Evolutionary conservation across 2,797 vertebrate species (phyloP), one percentile per base, ranked within the genome.

Genomic region (Tapirus indicus): DNA sequence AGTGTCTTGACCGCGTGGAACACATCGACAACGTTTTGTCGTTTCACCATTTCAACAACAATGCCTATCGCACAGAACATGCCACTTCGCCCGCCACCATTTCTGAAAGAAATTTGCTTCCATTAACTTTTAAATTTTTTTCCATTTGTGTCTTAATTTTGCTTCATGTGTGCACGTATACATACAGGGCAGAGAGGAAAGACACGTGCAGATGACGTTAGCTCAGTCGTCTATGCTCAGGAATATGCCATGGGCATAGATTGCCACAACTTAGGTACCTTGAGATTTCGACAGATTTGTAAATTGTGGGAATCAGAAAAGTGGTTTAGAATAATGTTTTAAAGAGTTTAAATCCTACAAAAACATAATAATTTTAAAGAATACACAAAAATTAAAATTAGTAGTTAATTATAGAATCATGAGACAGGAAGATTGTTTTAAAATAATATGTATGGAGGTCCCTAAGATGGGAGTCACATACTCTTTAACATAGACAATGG

Each of bases 1-100:
- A 99, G 98, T 21, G 99, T 99, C 99, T 99, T 99, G 27, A 99
- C 99, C 0, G 99, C 99, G 0, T 99, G 99, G 98, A 99, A 99
- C 94, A 99, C 99, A 0, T 99, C 99, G 1, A 99, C 99, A 97
- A 99, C 99, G 0, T 99, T 99, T 99, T 99, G 99, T 87, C 99
- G 99, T 98, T 99, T 99, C 29, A 99, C 99, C 99, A 99, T 99
- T 98, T 99, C 99, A 13, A 99, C 99, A 98, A 99, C 99, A 10
- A 99, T 99, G 98, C 99, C 99, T 21, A 99, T 99, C 91, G 99
- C 99, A 95, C 99, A 99, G 98, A 99, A 99, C 96, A 99, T 99
- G 78, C 99, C 99, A 0, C 99, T 99, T 58, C 99, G 99, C 1
- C 99, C 99, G 0, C 99, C 99, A 10, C 99, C 99, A 0, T 99